A percentile compares a stretch with the other conserved stretches of the same genome.
These are phyloP conservation scores for Malacosoma neustria DNA, from an alignment of 2,888 invertebrate genomes.

Conservation along the genomic window DNA sequence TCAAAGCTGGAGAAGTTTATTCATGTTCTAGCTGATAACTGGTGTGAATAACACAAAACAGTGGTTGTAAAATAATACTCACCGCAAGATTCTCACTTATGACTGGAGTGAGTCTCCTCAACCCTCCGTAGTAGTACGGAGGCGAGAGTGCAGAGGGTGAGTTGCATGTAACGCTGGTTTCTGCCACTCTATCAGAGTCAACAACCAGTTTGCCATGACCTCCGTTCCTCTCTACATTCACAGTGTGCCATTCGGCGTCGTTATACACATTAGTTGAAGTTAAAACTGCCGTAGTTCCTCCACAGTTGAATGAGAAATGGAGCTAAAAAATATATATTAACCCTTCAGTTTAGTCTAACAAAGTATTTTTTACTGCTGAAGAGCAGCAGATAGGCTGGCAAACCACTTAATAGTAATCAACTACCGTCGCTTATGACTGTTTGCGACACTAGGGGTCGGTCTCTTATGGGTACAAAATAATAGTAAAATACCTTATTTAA, in stretches of 20 bases:
- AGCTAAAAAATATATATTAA: too few relatives aligned
- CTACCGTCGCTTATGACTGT: too few relatives aligned
- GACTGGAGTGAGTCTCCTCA: slow-evolving; percentile 58
- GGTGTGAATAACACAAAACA: background rate
- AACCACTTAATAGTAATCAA: too few relatives aligned
- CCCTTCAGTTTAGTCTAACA: too few relatives aligned
- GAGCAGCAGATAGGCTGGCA: too few relatives aligned
- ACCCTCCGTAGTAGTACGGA: slow-evolving; percentile 89
- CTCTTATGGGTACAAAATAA: too few relatives aligned
- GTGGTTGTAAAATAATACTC: slow-evolving; percentile 5
- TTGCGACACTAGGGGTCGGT: too few relatives aligned
- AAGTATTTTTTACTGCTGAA: too few relatives aligned
- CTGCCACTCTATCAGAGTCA: slow-evolving; percentile 73
- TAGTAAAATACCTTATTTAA: too few relatives aligned
- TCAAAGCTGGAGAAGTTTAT: too few relatives aligned
- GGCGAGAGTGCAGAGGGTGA: slow-evolving; percentile 75
- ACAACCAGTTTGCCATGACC: slow-evolving; percentile 79
- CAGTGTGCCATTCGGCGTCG: slow-evolving; percentile 87
- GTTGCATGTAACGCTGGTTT: slow-evolving; percentile 59
- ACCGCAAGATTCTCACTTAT: slow-evolving; percentile 35
- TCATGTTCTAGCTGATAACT: background rate
- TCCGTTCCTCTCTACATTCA: slow-evolving; percentile 78
- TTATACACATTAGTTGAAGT: slow-evolving; percentile 75
- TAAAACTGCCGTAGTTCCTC: slow-evolving; percentile 76
- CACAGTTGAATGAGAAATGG: slow-evolving; percentile 82